phyloP scores from a whole-genome alignment of 2,113 vertebrate species.

The Phainopepla nitens region DNA sequence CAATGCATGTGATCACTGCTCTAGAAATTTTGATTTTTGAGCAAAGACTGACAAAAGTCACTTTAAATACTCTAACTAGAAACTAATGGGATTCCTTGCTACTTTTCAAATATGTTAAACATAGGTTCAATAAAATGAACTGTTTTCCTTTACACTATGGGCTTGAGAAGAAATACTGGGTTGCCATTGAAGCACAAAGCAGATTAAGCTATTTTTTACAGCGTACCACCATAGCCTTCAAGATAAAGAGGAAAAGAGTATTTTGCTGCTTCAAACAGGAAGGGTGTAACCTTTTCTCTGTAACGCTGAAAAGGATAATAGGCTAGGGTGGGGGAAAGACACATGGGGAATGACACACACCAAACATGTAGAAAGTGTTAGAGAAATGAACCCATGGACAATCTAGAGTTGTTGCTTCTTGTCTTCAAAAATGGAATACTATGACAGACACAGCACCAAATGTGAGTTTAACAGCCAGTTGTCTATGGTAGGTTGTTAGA shows the following conservation, averaged over 20 bases:
- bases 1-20: rapidly evolving
- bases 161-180: neutral
- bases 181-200: neutral
- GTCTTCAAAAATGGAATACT: neutral
- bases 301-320: neutral
- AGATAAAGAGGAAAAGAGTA: neutral
- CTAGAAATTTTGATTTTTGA: neutral
- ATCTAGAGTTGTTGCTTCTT: neutral
- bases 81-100: neutral
- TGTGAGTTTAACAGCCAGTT: neutral
- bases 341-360: rapidly evolving
- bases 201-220: neutral
- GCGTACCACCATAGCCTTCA: neutral
- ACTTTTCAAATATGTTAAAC: neutral
- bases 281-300: neutral
- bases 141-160: neutral
- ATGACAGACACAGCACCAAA: neutral
- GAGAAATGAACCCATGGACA: neutral
- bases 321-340: rapidly evolving
- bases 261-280: neutral
- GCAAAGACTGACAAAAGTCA: neutral
- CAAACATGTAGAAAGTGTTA: neutral
- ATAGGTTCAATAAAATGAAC: neutral
- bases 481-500: neutral
- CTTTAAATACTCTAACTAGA: neutral